phyloP scores from a whole-genome alignment of 1,140 invertebrate species.

The Musca domestica region DNA sequence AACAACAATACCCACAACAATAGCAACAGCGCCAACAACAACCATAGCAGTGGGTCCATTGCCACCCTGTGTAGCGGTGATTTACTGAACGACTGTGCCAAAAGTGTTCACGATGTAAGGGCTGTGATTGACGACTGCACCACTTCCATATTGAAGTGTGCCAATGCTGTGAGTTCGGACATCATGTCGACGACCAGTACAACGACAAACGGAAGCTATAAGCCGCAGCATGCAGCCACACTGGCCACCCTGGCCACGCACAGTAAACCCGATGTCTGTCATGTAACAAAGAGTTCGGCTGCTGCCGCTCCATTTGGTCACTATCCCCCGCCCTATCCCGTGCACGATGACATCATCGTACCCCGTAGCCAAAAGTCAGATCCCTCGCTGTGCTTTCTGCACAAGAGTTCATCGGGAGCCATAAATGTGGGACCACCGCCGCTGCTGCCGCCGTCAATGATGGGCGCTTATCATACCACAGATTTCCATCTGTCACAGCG shows the following conservation, averaged over 20 bases:
- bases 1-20: constrained; percentile 25
- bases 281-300: constrained; percentile 27
- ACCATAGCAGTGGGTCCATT: constrained; percentile 31
- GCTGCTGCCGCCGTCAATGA: neutral
- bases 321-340: constrained; percentile 36
- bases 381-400: constrained; percentile 44
- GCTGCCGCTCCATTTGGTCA: constrained; percentile 16
- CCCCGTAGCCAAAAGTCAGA: constrained; percentile 48
- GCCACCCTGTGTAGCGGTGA: constrained; percentile 44
- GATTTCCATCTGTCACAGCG: constrained; percentile 23
- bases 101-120: constrained; percentile 29
- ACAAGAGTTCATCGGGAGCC: constrained; percentile 18
- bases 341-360: constrained; percentile 44
- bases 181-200: constrained; percentile 15
- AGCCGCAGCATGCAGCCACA: constrained; percentile 1
- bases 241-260: constrained; percentile 5
- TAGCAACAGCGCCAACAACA: constrained; percentile 29
- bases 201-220: constrained; percentile 24
- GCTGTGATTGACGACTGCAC: constrained; percentile 45
- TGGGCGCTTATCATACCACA: constrained; percentile 8
- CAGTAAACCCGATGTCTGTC: constrained; percentile 44
- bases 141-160: constrained; percentile 45
- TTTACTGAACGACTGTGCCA: constrained; percentile 44
- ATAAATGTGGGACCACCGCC: constrained; percentile 1
- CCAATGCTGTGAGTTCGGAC: constrained; percentile 29